A percentile compares a stretch with the other conserved stretches of the same genome.
These are phyloP conservation scores for Orchestes rusci DNA, from an alignment of 2,888 invertebrate species.

Conservation along the genomic window DNA sequence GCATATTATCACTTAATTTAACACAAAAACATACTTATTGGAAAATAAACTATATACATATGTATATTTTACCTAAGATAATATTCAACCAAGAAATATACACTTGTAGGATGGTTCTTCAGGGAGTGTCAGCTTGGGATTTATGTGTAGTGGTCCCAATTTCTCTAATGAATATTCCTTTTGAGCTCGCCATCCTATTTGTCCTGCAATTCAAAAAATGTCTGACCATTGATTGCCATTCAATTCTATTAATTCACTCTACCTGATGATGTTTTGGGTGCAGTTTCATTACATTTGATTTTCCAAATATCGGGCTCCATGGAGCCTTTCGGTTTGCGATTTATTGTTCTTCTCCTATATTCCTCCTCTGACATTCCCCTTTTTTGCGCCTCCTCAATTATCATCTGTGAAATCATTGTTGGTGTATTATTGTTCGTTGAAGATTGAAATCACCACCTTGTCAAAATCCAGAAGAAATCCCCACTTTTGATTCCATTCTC, in stretches of 20 bases:
- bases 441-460: constrained; percentile 27
- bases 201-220: constrained; percentile 36
- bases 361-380: constrained; percentile 11
- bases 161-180: constrained; percentile 42
- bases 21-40: too few relatives aligned
- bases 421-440: neutral
- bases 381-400: neutral
- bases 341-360: constrained; percentile 18
- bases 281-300: constrained; percentile 11
- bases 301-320: constrained; percentile 24
- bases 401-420: neutral
- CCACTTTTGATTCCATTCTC: constrained; percentile 38
- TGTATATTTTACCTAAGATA: too few relatives aligned
- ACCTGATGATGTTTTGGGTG: constrained; percentile 26
- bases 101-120: constrained; percentile 31
- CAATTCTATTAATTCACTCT: too few relatives aligned
- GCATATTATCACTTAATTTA: too few relatives aligned
- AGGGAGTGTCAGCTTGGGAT: constrained; percentile 43
- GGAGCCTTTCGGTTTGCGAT: constrained; percentile 16
- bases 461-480: constrained; percentile 36
- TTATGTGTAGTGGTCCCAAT: constrained; percentile 43
- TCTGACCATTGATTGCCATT: too few relatives aligned
- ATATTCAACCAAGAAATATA: too few relatives aligned
- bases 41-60: too few relatives aligned
- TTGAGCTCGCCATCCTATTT: constrained; percentile 45